A percentile compares a stretch with the other conserved stretches of the same genome.
Conservation (phyloP, 2,888 invertebrate species). For the Hybos culiciformis region DNA sequence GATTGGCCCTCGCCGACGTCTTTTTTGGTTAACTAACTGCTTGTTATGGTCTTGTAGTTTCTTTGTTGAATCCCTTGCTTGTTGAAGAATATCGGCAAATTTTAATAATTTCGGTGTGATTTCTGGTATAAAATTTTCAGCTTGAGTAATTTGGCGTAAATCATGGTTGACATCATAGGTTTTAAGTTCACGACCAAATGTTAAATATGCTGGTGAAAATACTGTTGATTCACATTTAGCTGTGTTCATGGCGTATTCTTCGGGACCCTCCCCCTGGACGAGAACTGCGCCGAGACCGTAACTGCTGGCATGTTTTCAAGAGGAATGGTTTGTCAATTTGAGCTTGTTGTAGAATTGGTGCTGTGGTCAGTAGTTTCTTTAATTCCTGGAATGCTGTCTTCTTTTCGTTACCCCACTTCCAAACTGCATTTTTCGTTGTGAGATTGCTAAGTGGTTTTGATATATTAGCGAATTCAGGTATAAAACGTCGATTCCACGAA, state of each 20-base stretch:
- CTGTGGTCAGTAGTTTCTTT: slow-evolving; percentile 10
- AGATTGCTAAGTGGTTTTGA: slow-evolving; percentile 17
- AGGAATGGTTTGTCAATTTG: slow-evolving; percentile 18
- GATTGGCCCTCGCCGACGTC: too few relatives aligned
- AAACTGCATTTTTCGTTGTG: slow-evolving; percentile 10
- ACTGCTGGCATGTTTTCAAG: slow-evolving; percentile 21
- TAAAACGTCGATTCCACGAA: slow-evolving; percentile 22
- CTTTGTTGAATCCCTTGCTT: too few relatives aligned
- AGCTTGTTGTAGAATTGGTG: slow-evolving; percentile 18
- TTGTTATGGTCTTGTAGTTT: too few relatives aligned
- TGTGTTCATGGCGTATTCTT: slow-evolving; percentile 19
- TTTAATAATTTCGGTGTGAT: too few relatives aligned
- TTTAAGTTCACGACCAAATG: too few relatives aligned
- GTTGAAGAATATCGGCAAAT: too few relatives aligned
- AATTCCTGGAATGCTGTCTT: slow-evolving; percentile 3
- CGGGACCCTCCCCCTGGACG: slow-evolving; percentile 13
- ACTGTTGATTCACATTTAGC: too few relatives aligned
- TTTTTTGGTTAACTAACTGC: too few relatives aligned
- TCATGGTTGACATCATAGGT: too few relatives aligned
- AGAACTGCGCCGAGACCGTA: slow-evolving; percentile 18
- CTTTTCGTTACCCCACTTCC: slow-evolving; percentile 7
- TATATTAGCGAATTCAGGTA: slow-evolving; percentile 22
- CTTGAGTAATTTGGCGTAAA: too few relatives aligned
- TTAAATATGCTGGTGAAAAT: too few relatives aligned
- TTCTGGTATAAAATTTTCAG: too few relatives aligned